Percentiles rank a stretch among this genome's conserved stretches.
These are phyloP conservation scores for Heliconius melpomene DNA, from an alignment of 1,140 invertebrate species.

Conservation along the genomic window DNA sequence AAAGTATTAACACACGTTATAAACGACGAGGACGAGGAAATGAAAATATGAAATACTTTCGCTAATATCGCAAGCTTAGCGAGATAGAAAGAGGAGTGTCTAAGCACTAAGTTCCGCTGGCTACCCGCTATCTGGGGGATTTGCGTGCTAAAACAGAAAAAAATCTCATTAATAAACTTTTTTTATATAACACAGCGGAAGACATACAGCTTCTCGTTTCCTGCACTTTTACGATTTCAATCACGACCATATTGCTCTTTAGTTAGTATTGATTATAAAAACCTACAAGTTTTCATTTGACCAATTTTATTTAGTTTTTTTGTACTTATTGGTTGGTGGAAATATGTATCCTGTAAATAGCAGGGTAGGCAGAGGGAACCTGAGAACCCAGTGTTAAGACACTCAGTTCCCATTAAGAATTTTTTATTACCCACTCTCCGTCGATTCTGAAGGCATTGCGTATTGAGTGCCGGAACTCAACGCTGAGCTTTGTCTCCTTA, in stretches of 20 bases:
- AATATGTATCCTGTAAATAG: too few relatives aligned
- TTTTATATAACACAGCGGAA: constrained; percentile 8
- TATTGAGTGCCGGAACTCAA: neutral
- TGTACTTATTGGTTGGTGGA: neutral
- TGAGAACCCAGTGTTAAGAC: neutral
- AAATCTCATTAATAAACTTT: neutral
- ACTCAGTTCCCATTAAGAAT: neutral
- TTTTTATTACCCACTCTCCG: neutral
- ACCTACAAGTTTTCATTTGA: constrained; percentile 6
- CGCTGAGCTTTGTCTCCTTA: neutral
- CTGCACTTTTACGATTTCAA: constrained; percentile 8
- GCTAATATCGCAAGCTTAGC: too few relatives aligned
- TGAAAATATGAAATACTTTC: too few relatives aligned
- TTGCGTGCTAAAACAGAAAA: neutral
- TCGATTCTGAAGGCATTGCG: too few relatives aligned
- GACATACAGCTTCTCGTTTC: constrained; percentile 4
- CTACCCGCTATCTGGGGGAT: neutral
- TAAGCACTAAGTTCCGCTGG: neutral
- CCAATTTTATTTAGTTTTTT: neutral
- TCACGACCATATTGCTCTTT: constrained; percentile 6
- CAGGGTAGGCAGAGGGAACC: neutral
- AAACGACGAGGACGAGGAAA: too few relatives aligned
- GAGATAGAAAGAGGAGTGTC: neutral
- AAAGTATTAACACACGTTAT: too few relatives aligned
- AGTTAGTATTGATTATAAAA: constrained; percentile 11